Base-by-base conservation (phyloP, 2,113 vertebrate genomes). In the Phrynosoma platyrhinos region DNA sequence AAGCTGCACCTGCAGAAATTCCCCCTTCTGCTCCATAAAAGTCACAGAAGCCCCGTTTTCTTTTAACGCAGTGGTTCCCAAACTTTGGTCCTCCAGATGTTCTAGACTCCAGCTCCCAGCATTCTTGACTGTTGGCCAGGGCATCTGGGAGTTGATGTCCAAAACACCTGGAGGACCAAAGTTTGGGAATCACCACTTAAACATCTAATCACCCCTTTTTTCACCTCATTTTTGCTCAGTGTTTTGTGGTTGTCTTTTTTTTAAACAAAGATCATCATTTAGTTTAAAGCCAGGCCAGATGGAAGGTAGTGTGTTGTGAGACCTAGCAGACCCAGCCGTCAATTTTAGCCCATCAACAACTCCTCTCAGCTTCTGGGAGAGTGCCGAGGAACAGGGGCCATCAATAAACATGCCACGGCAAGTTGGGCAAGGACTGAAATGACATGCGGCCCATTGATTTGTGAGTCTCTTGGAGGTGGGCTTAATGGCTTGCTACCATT, bases 401-500 rank as follows among this genome's bases (percentile, higher is more conserved):
- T 58, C 86, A 78, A 85, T 90, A 89, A 83, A 79, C 0, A 0
- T 58, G 55, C 52, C 2, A 6, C 68, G 58, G 77, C 40, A 18
- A 53, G 82, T 47, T 47, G 47, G 2, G 47, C 47, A 47, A 47
- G 47, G 47, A 47, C 47, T 47, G 47, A 79, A 53, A 16, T 40
- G 47, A 42, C 76, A 27, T 25, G 25, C 53, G 72, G 32, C 66
- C 6, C 53, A 91, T 91, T 91, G 94, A 90, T 89, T 91, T 94
- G 87, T 78, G 84, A 18, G 5, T 55, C 69, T 92, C 83, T 88
- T 71, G 76, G 85, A 90, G 90, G 79, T 92, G 91, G 88, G 87
- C 74, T 87, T 92, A 92, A 92, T 89, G 47, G 81, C 55, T 88
- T 92, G 55, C 64, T 94, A 72, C 68, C 90, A 69, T 90, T 93